Base-by-base conservation (phyloP, 2,113 vertebrate species). In the Brachypteracias leptosomus region DNA sequence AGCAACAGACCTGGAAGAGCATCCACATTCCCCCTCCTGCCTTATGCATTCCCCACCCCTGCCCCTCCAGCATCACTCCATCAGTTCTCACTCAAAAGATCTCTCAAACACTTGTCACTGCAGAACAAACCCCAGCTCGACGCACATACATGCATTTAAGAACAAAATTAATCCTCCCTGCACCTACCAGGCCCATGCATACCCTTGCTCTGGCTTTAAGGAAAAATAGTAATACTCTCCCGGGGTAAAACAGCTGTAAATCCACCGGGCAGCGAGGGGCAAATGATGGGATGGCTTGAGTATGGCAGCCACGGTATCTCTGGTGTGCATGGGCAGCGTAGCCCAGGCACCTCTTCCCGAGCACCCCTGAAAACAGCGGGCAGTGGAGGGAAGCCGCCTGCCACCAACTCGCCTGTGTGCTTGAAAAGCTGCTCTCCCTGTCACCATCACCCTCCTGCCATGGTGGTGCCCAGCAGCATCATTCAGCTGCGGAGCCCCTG, bases 361-460 rank as follows among this genome's bases (percentile, higher is more conserved):
- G 16, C 40, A 72, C 6, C 47, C 58, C 57, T 9, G 57, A 33
- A 29, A 87, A 80, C 6, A 42, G 11, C 0, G 0, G 38, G 46
- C 57, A 58, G 55, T 0, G 0, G 16, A 0, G 0, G n/a, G 42
- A 63, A 87, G 63, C 81, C 42, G 49, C 51, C 49, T 36, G 82
- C 25, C 2, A 0, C 19, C 1, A 1, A 38, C n/a, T 38, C 0
- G 0, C 2, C 7, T 2, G 0, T 1, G 12, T 13, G 38, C n/a
- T 55, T 29, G 35, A 52, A 83, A 80, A 63, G 72, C 16, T 89
- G 35, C 68, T 77, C 17, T 73, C n/a, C 36, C n/a, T 1, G 0
- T 24, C 71, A n/a, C 26, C 4, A 1, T 51, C 58, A 86, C n/a
- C 38, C 26, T 84, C n/a, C 85, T 3, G 1, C 28, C 4, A 2